These are phyloP conservation scores for Anomalospiza imberbis DNA, from an alignment of 2,797 vertebrate genomes.

Conservation along the genomic window DNA sequence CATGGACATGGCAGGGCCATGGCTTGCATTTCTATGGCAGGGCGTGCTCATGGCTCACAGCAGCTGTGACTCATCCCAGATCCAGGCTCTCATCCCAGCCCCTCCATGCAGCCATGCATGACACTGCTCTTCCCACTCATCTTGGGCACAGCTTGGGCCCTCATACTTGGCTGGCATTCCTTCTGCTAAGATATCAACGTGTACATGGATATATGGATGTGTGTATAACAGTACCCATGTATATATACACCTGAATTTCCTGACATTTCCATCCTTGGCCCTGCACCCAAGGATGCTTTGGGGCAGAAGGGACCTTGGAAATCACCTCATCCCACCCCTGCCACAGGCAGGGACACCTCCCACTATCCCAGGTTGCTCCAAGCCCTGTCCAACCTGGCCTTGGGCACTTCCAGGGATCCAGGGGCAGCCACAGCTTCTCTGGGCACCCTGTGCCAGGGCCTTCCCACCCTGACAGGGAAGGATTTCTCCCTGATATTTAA, in stretches of 20 bases:
- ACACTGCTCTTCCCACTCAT: rapidly evolving
- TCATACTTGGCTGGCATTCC: background rate
- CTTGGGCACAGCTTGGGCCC: background rate
- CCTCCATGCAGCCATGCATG: background rate
- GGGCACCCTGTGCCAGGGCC: background rate
- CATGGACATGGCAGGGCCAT: background rate
- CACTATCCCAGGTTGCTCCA: rapidly evolving
- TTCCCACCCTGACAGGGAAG: rapidly evolving
- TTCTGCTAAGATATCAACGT: background rate
- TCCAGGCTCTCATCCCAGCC: background rate
- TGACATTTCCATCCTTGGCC: background rate
- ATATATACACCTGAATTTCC: too few relatives aligned
- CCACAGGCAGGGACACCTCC: background rate
- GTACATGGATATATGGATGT: rapidly evolving
- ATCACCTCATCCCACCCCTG: background rate
- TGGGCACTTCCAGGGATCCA: background rate
- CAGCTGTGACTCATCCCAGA: background rate
- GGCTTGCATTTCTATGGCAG: rapidly evolving
- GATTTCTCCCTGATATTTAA: background rate
- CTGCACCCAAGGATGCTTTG: background rate
- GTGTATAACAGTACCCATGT: rapidly evolving
- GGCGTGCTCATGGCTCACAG: rapidly evolving
- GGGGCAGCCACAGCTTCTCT: background rate
- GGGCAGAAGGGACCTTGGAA: background rate
- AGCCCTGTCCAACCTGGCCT: rapidly evolving